Evolutionary conservation across 1,140 invertebrate genomes (phyloP).

Genomic region (Saccostrea cuccullata): DNA sequence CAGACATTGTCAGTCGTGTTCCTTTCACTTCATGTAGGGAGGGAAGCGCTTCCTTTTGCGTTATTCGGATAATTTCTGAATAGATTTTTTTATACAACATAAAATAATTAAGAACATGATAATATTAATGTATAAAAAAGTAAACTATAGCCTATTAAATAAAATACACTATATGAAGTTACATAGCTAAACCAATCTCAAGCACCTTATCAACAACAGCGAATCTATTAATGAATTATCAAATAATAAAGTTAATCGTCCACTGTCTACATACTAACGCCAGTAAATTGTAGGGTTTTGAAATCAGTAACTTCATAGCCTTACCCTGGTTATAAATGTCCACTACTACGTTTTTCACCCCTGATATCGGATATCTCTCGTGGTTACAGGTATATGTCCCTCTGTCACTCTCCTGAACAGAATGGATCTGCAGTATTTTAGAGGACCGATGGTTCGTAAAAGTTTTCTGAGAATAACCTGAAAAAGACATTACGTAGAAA

Average conservation of each 20-base stretch:
- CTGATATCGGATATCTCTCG: neutral
- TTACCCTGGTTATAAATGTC: neutral
- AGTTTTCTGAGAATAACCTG: neutral
- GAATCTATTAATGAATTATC: no score
- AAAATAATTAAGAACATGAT: no score
- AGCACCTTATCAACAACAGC: no score
- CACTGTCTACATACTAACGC: neutral
- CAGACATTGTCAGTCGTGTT: neutral
- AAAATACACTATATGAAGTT: no score
- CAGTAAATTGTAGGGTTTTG: neutral
- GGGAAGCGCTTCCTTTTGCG: neutral
- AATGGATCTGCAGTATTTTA: neutral
- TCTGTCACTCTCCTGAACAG: neutral
- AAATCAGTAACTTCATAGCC: neutral
- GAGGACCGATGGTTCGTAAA: neutral
- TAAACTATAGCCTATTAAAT: no score
- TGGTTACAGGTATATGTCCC: neutral
- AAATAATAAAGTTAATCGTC: neutral
- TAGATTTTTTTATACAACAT: no score
- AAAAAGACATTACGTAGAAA: neutral
- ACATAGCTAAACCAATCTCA: no score
- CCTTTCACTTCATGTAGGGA: neutral
- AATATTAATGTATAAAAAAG: no score
- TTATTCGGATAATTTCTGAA: neutral
- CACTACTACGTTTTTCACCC: neutral